A percentile compares a stretch with the other conserved stretches of the same genome.
phyloP scores from a whole-genome alignment of 2,797 vertebrate species.

The Hydrocynus forskahlii region DNA sequence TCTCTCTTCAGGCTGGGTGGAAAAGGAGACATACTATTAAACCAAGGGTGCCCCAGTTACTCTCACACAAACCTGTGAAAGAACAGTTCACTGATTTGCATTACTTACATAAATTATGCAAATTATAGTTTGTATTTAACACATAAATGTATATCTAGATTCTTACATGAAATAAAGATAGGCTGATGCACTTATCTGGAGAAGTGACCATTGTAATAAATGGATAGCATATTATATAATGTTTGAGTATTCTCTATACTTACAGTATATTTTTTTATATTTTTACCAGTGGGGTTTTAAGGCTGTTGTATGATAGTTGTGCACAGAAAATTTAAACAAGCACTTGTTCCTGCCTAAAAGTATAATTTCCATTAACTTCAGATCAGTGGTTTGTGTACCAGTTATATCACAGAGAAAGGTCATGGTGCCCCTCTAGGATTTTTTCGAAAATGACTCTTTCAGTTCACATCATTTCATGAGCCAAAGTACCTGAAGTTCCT shows the following conservation, averaged over 20 bases:
- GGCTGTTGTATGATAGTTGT: background rate
- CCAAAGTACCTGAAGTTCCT: too few relatives aligned
- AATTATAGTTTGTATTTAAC: background rate
- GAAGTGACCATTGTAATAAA: background rate
- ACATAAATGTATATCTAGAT: background rate
- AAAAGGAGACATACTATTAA: conserved; percentile 96
- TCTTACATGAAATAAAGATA: background rate
- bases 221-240: background rate
- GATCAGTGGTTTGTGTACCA: background rate
- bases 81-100: background rate
- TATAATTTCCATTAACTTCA: background rate
- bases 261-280: background rate
- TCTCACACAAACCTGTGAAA: background rate
- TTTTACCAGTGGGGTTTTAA: background rate
- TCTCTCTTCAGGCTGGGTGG: conserved; percentile 91
- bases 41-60: conserved; percentile 2
- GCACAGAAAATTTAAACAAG: background rate
- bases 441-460: too few relatives aligned
- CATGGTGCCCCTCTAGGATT: background rate
- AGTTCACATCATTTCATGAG: too few relatives aligned
- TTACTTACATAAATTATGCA: background rate
- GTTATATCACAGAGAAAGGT: background rate
- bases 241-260: background rate
- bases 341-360: background rate
- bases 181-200: too few relatives aligned